A percentile compares a stretch with the other conserved stretches of the same genome.
These are phyloP conservation scores for Phaedon cochleariae DNA, from an alignment of 2,888 invertebrate species.

Conservation along the genomic window DNA sequence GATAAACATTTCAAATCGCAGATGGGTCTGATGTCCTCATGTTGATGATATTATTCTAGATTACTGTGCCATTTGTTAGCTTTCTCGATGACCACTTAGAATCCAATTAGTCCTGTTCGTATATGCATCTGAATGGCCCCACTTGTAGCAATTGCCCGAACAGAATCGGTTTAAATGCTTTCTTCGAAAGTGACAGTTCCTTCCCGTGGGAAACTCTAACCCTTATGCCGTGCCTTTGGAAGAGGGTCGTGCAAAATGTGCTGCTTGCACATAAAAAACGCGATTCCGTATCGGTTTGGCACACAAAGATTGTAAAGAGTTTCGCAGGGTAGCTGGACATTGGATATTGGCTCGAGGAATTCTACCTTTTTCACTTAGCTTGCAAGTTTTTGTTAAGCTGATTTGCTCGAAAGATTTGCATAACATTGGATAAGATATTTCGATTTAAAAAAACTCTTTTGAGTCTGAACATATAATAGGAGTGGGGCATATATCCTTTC, in stretches of 20 bases:
- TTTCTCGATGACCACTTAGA: not conserved
- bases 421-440: no score
- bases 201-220: slow-evolving; percentile 22
- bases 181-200: slow-evolving; percentile 33
- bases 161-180: slow-evolving; percentile 38
- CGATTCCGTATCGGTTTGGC: slow-evolving; percentile 33
- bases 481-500: no score
- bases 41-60: no score
- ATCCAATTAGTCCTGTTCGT: slow-evolving; percentile 18
- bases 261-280: slow-evolving; percentile 33
- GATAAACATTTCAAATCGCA: no score
- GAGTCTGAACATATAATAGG: no score
- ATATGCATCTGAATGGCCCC: no score
- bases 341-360: slow-evolving; percentile 23
- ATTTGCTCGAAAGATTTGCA: not conserved
- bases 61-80: no score
- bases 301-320: slow-evolving; percentile 35
- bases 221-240: slow-evolving; percentile 16
- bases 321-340: slow-evolving; percentile 21
- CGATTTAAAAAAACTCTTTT: no score
- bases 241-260: slow-evolving; percentile 33
- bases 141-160: slow-evolving; percentile 35
- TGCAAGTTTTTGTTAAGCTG: slow-evolving; percentile 11
- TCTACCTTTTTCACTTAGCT: slow-evolving; percentile 16
- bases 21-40: no score